Evolutionary conservation across 2,888 invertebrate genomes (phyloP).

Genomic region (Pollenia griseotomentosa): DNA sequence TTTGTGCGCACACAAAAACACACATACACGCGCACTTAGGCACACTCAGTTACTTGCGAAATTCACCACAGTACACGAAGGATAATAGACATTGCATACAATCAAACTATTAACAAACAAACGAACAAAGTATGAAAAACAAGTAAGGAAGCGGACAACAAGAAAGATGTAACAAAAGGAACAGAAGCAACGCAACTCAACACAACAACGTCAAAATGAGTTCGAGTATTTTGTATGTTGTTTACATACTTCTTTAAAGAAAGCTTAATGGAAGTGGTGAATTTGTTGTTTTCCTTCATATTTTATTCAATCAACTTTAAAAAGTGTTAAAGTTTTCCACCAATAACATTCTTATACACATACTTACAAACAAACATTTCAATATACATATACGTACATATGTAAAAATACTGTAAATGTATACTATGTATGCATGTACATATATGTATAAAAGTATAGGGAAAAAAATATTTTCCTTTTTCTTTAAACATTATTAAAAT

Average conservation of each 20-base stretch:
- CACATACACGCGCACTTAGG: conserved; percentile 46
- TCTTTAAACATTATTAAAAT: not conserved
- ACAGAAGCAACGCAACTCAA: conserved; percentile 49
- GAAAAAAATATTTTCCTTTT: not conserved
- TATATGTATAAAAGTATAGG: conserved; percentile 23
- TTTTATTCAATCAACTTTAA: conserved; percentile 33
- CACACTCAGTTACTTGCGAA: conserved; percentile 34
- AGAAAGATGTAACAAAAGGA: not conserved
- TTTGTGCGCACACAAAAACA: conserved; percentile 53
- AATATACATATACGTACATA: conserved; percentile 16
- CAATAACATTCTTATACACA: conserved; percentile 22
- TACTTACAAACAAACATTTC: conserved; percentile 5
- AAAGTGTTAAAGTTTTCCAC: conserved; percentile 44
- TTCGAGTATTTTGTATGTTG: conserved; percentile 51
- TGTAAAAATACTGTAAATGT: conserved; percentile 18
- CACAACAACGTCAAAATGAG: conserved; percentile 63
- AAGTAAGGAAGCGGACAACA: not conserved
- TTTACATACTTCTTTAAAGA: conserved; percentile 35
- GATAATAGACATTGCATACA: conserved; percentile 57
- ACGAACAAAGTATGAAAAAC: conserved; percentile 41
- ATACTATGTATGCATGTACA: conserved; percentile 4
- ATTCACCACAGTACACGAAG: conserved; percentile 64
- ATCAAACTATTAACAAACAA: conserved; percentile 11
- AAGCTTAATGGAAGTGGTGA: conserved; percentile 55
- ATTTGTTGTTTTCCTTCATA: not conserved